Evolutionary conservation across 2,113 vertebrate species (phyloP).

Genomic region (Rissa tridactyla): DNA sequence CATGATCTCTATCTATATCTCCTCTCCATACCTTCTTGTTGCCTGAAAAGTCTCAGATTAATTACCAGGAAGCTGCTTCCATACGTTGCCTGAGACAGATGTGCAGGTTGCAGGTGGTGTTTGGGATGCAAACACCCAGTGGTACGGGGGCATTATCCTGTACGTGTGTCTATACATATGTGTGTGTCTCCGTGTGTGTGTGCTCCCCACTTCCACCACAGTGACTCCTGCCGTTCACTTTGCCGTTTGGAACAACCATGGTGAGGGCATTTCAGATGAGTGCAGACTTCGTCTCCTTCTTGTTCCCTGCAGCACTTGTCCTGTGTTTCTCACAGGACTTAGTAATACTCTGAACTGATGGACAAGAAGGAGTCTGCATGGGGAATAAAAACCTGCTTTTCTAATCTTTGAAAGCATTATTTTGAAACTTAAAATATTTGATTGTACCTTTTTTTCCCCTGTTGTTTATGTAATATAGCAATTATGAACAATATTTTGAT

Average conservation of each 20-base stretch:
- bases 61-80: not conserved
- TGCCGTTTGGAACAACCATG: not conserved
- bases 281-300: not conserved
- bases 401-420: not conserved
- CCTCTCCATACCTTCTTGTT: not conserved
- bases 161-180: rapidly evolving
- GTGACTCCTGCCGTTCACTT: not conserved
- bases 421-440: not conserved
- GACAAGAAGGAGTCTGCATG: not conserved
- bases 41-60: not conserved
- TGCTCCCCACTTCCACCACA: not conserved
- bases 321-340: not conserved
- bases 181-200: rapidly evolving
- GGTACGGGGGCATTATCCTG: rapidly evolving
- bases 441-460: not conserved
- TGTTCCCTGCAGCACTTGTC: not conserved
- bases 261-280: not conserved
- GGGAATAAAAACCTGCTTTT: not conserved
- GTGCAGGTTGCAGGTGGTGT: not conserved
- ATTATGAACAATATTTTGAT: not conserved
- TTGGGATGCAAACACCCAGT: not conserved
- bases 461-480: not conserved
- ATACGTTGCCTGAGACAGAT: not conserved
- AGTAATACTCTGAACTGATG: not conserved
- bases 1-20: not conserved